Evolutionary conservation across 2,797 vertebrate genomes (phyloP), one percentile per base, ranked within the genome.

Genomic region (Chaunax sp.): DNA sequence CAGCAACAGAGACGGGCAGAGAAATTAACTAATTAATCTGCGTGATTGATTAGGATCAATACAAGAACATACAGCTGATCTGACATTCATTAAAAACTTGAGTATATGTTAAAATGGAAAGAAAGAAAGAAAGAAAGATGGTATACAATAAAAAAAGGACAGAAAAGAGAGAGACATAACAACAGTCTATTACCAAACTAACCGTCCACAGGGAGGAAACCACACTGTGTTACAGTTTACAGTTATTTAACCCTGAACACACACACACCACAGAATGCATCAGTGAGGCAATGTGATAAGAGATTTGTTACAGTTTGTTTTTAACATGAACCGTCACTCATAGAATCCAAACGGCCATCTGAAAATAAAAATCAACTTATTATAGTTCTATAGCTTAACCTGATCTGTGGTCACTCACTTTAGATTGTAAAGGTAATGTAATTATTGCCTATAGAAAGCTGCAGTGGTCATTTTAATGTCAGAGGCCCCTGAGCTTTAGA

Each of bases 161-260:
- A 20, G 13, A 41, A 7, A 25, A 43, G 2, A 64, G 9, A 30
- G 26, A 52, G 47, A 69, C 57, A 64, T 64, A 83, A 83, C 75
- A 59, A 87, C 69, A 70, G 76, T 61, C 47, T 86, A 85, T 88
- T 88, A 86, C 69, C 52, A 79, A 84, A 83, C 46, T 67, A 70
- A 54, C 11, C n/a, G n/a, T 69, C 86, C 80, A 33, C 82, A 84
- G 71, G 56, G 78, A 82, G 81, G 87, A 87, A 92, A 86, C 81
- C 82, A 62, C 78, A 72, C 8, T 38, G 51, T 30, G 60, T 75
- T 82, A 82, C 85, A 79, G 86, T 87, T 75, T 82, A 82, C 85
- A 79, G 86, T 87, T 87, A 81, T 84, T 85, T 72, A 76, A 71
- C 58, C 40, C 37, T 40, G 19, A 45, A 49, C 47, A 52, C 77